Conservation (phyloP, 2,113 vertebrate species). For the Corvus moneduloides region DNA sequence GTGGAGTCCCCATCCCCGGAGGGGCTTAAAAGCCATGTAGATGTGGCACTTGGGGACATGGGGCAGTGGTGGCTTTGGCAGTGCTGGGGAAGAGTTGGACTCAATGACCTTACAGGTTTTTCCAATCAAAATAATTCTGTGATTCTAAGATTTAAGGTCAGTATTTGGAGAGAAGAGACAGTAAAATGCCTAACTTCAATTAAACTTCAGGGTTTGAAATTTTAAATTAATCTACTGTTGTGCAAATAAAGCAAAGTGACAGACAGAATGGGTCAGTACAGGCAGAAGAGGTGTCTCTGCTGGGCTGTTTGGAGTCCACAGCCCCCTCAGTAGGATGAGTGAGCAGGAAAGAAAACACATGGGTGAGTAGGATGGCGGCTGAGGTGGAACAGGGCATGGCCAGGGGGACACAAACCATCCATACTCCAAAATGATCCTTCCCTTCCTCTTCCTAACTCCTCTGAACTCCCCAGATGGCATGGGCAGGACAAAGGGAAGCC, state of each 20-base stretch:
- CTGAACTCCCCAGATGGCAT: neutral
- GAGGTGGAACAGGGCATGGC: neutral
- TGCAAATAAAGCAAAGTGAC: neutral
- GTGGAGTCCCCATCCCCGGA: neutral
- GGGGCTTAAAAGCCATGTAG: neutral
- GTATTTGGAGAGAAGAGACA: neutral
- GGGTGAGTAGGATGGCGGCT: neutral
- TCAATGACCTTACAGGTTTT: neutral
- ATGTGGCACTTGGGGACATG: neutral
- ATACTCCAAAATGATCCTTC: neutral
- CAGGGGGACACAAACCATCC: neutral
- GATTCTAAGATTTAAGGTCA: neutral
- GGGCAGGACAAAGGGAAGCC: slow-evolving; percentile 7
- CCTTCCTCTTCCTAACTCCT: neutral
- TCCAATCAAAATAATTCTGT: neutral
- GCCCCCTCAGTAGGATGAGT: neutral
- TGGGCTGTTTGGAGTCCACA: neutral
- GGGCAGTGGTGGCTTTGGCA: neutral
- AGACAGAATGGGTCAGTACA: neutral
- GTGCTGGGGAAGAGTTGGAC: neutral
- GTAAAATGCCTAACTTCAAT: neutral
- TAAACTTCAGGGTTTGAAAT: neutral
- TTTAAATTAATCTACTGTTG: neutral
- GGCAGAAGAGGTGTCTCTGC: neutral
- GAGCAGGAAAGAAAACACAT: neutral